Conservation (phyloP, 2,113 vertebrate genomes). For the Lophotis ruficrista region DNA sequence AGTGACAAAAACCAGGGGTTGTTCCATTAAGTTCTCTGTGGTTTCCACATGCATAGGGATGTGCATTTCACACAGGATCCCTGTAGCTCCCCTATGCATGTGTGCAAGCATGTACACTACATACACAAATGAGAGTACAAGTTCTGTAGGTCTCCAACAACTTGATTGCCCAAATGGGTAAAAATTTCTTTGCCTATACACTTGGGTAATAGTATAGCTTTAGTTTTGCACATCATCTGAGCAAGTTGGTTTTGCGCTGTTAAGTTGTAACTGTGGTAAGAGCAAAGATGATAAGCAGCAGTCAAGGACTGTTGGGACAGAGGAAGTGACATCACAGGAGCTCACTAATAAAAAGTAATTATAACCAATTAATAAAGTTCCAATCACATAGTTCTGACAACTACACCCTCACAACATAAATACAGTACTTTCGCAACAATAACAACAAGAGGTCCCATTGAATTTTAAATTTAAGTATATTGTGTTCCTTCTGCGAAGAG, state of each 20-base stretch:
- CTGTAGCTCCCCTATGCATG: accelerated
- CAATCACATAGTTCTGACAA: background rate
- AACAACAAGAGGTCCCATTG: background rate
- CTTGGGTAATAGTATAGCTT: background rate
- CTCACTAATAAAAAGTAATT: slow-evolving; percentile 16
- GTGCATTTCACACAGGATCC: background rate
- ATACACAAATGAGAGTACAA: accelerated
- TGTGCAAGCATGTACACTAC: accelerated
- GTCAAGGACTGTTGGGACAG: background rate
- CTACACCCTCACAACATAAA: background rate
- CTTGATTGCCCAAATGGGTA: background rate
- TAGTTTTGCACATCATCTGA: background rate
- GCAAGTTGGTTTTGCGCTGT: background rate
- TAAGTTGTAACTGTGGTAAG: background rate
- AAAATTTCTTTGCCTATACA: background rate
- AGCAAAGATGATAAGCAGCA: background rate
- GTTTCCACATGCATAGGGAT: accelerated
- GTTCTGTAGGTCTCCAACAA: background rate
- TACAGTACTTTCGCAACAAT: background rate
- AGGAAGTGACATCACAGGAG: slow-evolving; percentile 25
- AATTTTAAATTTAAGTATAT: background rate
- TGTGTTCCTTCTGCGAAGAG: background rate
- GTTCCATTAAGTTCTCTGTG: background rate
- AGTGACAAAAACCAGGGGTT: background rate
- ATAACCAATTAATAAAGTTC: background rate